These are phyloP conservation scores for Heliocidaris tuberculata DNA, from an alignment of 35 echinoderm and acorn worm species.

Conservation along the genomic window DNA sequence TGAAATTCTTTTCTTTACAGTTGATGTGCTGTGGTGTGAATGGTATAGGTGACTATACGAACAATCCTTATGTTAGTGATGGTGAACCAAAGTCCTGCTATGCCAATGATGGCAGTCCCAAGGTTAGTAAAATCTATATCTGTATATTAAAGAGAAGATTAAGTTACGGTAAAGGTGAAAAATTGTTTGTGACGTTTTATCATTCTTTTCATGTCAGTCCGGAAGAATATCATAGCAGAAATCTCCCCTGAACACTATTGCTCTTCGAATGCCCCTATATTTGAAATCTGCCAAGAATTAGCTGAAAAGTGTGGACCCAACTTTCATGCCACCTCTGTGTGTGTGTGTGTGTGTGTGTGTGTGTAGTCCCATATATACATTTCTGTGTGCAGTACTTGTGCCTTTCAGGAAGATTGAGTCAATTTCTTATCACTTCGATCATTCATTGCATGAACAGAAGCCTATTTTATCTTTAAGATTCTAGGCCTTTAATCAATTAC, in stretches of 20 bases:
- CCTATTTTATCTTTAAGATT: too few relatives aligned
- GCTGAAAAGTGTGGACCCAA: neutral
- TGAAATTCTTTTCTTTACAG: neutral
- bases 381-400: neutral
- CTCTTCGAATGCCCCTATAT: neutral
- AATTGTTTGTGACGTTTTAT: too few relatives aligned
- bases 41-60: neutral
- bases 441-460: too few relatives aligned
- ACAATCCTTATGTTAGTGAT: neutral
- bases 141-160: too few relatives aligned
- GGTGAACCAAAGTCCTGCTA: neutral
- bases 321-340: too few relatives aligned
- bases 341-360: too few relatives aligned
- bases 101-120: neutral
- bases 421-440: neutral
- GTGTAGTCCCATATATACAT: neutral
- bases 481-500: too few relatives aligned
- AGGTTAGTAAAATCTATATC: neutral
- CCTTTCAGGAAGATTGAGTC: neutral
- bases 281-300: neutral
- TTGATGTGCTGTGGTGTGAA: slow-evolving; percentile 54
- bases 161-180: too few relatives aligned
- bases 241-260: too few relatives aligned
- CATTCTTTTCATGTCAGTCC: too few relatives aligned
- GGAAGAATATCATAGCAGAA: too few relatives aligned